Base-by-base conservation (phyloP, 2,888 invertebrate species). In the Siphonodentalium dalli region DNA sequence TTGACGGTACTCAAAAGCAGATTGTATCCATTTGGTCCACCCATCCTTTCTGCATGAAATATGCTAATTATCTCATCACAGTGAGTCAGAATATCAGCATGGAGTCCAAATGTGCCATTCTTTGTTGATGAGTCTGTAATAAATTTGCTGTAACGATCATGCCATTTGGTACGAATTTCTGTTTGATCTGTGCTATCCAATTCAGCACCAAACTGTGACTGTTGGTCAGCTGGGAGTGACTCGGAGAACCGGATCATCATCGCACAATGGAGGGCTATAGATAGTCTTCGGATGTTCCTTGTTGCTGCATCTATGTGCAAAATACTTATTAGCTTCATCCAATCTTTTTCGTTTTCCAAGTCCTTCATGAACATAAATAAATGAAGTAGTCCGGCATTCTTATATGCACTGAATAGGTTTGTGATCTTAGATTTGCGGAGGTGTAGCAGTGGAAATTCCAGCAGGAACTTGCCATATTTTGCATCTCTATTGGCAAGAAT, bases 31-130 rank as follows among this genome's bases (percentile, higher is more conserved):
- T 29, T 11, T 43, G 28, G 8, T 20, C 58, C 47, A 33, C 61
- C 57, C 20, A 55, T 21, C 13, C 55, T 21, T 33, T 61, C 61
- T 24, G 54, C 54, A 18, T 46, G 29, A 7, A 35, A n/a, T 23
- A 61, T 47, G 15, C 51, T 54, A n/a, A 48, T 38, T 9, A 58
- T 44, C 35, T 58, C 52, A 42, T 51, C 54, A 40, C 51, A 54
- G 31, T 61, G 61, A 18, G 31, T 11, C 49, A 54, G 44, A 26
- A 54, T 27, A 23, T 54, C 54, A 11, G 18, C 23, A 33, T 54
- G 54, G 13, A 54, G 34, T n/a, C 40, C 20, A 31, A 54, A 54
- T 5, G 47, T 47, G 1, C 44, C 43, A 41, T 54, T 54, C 2
- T 8, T 3, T 2, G 38, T 13, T 2, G 18, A 31, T 3, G 55